Percentiles rank a stretch among this genome's conserved stretches.
Conservation (phyloP, 2,888 invertebrate species). For the Rhyacophila evoluta region DNA sequence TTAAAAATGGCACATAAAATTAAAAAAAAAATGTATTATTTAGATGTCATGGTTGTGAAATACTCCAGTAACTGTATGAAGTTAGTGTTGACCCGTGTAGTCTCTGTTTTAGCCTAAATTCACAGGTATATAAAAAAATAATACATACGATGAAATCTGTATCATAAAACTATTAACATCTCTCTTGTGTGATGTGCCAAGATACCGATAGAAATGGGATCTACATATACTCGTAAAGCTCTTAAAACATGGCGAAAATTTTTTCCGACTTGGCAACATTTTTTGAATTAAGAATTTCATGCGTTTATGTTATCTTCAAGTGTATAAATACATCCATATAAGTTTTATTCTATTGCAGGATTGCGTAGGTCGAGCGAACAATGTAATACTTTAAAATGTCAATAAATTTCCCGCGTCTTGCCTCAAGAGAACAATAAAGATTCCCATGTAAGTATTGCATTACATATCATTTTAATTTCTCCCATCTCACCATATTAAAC, state of each 20-base stretch:
- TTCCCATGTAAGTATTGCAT: neutral
- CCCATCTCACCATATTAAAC: neutral
- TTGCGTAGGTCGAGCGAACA: neutral
- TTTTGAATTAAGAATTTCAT: neutral
- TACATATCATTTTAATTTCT: conserved; percentile 1
- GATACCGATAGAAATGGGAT: too few species aligned
- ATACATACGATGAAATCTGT: too few species aligned
- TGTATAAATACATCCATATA: neutral
- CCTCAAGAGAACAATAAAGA: neutral
- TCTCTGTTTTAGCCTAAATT: too few species aligned
- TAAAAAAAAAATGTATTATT: too few species aligned
- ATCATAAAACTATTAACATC: too few species aligned
- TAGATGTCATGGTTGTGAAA: too few species aligned
- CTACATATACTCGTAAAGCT: too few species aligned
- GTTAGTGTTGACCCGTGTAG: too few species aligned
- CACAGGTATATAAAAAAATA: too few species aligned
- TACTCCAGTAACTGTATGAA: too few species aligned
- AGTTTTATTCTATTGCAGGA: neutral
- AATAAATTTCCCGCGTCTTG: neutral
- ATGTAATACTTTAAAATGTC: neutral
- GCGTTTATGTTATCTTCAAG: neutral
- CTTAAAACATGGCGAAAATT: neutral
- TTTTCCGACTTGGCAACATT: neutral
- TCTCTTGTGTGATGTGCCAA: too few species aligned
- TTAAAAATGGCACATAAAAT: too few species aligned